phyloP scores from a whole-genome alignment of 2,888 invertebrate genomes.

The Leptinotarsa haldemani region DNA sequence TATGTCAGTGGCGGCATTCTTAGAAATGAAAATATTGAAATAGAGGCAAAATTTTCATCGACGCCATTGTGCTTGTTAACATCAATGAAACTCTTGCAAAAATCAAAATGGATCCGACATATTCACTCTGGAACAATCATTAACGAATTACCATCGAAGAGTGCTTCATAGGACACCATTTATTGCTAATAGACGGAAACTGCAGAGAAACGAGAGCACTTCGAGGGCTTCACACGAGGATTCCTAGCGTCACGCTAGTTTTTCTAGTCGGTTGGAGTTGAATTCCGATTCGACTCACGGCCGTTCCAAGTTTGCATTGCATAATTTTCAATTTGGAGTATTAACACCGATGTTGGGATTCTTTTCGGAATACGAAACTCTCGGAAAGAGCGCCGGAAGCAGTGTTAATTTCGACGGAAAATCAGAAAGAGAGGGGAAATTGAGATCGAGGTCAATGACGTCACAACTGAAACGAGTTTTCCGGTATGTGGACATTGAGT shows the following conservation, averaged over 20 bases:
- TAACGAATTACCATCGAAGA: not conserved
- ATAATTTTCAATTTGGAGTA: constrained; percentile 23
- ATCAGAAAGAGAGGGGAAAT: constrained; percentile 7
- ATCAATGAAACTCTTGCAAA: not conserved
- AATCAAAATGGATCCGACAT: not conserved
- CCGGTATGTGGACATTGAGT: not conserved
- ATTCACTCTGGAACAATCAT: not conserved
- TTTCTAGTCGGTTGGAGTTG: constrained; percentile 12
- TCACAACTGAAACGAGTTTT: not conserved
- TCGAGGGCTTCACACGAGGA: not conserved
- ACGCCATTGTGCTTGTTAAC: not conserved
- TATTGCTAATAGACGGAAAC: constrained; percentile 9
- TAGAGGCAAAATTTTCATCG: no score
- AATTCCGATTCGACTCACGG: not conserved
- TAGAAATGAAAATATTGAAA: no score
- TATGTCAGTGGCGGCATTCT: no score
- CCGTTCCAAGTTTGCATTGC: constrained; percentile 3
- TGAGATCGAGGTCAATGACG: constrained; percentile 8
- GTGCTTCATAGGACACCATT: not conserved
- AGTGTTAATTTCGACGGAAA: constrained; percentile 14
- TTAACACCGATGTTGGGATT: constrained; percentile 16
- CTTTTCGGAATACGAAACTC: not conserved
- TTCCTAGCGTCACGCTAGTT: constrained; percentile 3
- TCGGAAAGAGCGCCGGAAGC: constrained; percentile 3
- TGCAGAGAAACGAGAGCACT: constrained; percentile 6